Conservation (phyloP, 1,140 invertebrate genomes). For the Augochlora pura region DNA sequence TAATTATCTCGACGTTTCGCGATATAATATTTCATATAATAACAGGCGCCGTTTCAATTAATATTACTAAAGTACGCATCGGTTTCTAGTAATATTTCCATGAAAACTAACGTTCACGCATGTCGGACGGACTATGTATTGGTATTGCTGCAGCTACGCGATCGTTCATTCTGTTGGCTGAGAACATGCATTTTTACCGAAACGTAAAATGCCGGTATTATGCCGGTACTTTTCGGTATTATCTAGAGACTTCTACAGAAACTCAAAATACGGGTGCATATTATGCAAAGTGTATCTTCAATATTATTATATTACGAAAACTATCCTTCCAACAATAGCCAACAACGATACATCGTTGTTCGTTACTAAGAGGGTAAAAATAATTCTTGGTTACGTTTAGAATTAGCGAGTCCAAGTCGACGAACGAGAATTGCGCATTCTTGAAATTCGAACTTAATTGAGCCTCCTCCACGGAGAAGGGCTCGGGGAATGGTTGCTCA, state of each 20-base stretch:
- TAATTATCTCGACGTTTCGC: background rate
- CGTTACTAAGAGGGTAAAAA: no score
- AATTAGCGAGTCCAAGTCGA: background rate
- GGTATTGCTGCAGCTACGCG: background rate
- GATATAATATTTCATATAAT: no score
- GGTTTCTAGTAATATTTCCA: background rate
- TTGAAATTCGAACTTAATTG: conserved; percentile 32
- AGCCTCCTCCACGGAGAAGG: no score
- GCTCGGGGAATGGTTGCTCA: no score
- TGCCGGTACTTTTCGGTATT: no score
- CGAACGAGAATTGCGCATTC: background rate
- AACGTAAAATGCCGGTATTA: no score
- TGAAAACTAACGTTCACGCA: conserved; percentile 6
- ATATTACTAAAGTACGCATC: background rate
- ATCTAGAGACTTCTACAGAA: no score
- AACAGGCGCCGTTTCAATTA: conserved; percentile 14
- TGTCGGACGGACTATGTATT: background rate
- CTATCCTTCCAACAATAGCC: no score
- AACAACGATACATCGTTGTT: no score
- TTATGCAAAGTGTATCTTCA: no score
- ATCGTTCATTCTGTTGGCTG: background rate
- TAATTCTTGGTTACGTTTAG: background rate
- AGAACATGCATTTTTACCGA: background rate
- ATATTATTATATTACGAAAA: no score
- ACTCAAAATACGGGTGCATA: no score